Evolutionary conservation across 2,113 vertebrate genomes (phyloP).

Genomic region (Dermatemys mawii): DNA sequence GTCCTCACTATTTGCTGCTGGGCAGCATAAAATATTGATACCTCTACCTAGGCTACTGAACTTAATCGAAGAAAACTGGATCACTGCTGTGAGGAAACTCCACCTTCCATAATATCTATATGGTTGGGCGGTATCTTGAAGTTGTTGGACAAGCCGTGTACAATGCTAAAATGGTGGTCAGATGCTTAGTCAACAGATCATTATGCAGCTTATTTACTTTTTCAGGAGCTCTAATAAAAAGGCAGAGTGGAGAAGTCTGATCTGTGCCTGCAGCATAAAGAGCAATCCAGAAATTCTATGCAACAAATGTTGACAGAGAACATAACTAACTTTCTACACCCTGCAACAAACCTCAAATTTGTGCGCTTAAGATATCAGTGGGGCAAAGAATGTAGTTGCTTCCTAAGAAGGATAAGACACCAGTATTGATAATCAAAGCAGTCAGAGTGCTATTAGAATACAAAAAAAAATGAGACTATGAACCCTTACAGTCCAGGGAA

Average conservation of each 20-base stretch:
- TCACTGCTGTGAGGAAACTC: neutral
- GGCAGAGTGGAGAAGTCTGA: neutral
- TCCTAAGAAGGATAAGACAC: neutral
- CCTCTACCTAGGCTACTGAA: neutral
- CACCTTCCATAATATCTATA: neutral
- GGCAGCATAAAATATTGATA: neutral
- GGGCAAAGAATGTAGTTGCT: neutral
- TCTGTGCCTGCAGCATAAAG: neutral
- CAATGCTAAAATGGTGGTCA: neutral
- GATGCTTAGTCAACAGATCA: neutral
- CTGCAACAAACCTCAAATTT: neutral
- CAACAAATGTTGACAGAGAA: neutral
- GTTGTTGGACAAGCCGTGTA: neutral
- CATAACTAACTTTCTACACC: neutral
- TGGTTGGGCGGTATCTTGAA: neutral
- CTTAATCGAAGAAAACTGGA: neutral
- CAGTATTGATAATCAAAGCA: neutral
- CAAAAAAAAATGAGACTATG: neutral
- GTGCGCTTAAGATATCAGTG: neutral
- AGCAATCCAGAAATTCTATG: neutral
- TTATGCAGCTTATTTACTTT: neutral
- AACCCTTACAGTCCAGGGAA: neutral
- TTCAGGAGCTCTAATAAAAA: neutral
- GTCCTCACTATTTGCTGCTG: neutral
- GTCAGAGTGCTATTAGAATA: neutral